These are phyloP conservation scores for Pocillopora meandrina DNA, from an alignment of 92 coral and sea anemone genomes.

Conservation along the genomic window DNA sequence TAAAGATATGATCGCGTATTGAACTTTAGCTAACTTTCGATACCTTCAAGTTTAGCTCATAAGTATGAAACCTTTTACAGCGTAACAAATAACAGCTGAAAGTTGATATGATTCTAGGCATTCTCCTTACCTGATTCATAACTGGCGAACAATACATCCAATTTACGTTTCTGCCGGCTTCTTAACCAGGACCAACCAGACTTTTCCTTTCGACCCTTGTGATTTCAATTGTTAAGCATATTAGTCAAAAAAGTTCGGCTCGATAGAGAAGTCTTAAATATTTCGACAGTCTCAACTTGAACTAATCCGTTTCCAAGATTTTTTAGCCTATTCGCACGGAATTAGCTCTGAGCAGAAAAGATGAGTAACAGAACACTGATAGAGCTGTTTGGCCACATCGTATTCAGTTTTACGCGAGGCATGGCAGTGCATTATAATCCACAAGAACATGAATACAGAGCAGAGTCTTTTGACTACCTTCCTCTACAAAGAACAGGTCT, in stretches of 20 bases:
- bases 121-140: neutral
- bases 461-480: constrained; percentile 29
- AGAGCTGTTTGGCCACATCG: constrained; percentile 13
- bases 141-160: neutral
- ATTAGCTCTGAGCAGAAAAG: neutral
- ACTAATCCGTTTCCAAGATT: too few species aligned
- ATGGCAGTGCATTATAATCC: constrained; percentile 13
- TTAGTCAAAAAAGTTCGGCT: too few species aligned
- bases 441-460: constrained; percentile 21
- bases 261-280: too few species aligned
- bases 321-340: neutral
- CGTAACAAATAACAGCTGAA: too few species aligned
- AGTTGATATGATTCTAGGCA: too few species aligned
- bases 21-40: too few species aligned
- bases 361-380: constrained; percentile 15
- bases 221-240: neutral
- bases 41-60: too few species aligned
- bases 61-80: too few species aligned
- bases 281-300: too few species aligned
- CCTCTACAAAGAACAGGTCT: constrained; percentile 29
- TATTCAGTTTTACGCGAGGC: constrained; percentile 5
- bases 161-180: too few species aligned
- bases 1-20: too few species aligned
- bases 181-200: too few species aligned
- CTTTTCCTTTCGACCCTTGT: neutral